Percentiles rank a stretch among this genome's conserved stretches.
phyloP scores from a whole-genome alignment of 2,888 invertebrate species.

The Volucella inanis region DNA sequence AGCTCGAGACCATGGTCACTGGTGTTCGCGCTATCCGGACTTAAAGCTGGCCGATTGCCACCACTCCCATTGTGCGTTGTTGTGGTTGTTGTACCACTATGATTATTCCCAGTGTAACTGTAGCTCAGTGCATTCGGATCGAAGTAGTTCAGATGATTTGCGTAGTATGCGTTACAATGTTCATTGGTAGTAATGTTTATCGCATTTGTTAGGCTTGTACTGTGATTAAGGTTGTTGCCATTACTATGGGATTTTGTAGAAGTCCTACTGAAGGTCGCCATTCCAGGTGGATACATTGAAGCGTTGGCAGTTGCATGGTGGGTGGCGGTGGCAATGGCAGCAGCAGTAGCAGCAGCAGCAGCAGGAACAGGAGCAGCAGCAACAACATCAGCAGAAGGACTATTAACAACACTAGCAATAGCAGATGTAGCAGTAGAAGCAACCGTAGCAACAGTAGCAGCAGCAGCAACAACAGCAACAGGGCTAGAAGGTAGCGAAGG shows the following conservation, averaged over 20 bases:
- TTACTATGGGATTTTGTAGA: slow-evolving; percentile 45
- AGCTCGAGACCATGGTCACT: slow-evolving; percentile 77
- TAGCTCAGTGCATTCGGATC: slow-evolving; percentile 55
- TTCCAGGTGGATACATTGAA: slow-evolving; percentile 33
- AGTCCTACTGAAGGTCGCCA: slow-evolving; percentile 28
- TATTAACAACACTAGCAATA: slow-evolving; percentile 46
- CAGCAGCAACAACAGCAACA: slow-evolving; percentile 50
- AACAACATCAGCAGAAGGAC: slow-evolving; percentile 28
- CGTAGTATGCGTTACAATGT: slow-evolving; percentile 62
- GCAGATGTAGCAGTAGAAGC: slow-evolving; percentile 30
- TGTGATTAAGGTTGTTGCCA: slow-evolving; percentile 61
- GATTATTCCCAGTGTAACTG: slow-evolving; percentile 8
- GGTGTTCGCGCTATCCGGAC: slow-evolving; percentile 75
- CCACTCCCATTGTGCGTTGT: slow-evolving; percentile 72
- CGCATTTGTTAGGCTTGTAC: slow-evolving; percentile 64
- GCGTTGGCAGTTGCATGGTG: slow-evolving; percentile 37
- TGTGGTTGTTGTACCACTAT: slow-evolving; percentile 12
- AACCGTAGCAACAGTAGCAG: slow-evolving; percentile 10
- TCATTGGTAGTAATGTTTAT: slow-evolving; percentile 71
- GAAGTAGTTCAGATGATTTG: slow-evolving; percentile 61
- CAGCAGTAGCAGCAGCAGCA: slow-evolving; percentile 66
- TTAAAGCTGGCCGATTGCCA: slow-evolving; percentile 75
- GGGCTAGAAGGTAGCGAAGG: slow-evolving; percentile 66
- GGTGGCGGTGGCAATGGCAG: slow-evolving; percentile 46
- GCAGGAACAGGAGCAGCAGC: slow-evolving; percentile 53